Conservation (phyloP, 2,113 vertebrate species). For the Lampris megalopsis region DNA sequence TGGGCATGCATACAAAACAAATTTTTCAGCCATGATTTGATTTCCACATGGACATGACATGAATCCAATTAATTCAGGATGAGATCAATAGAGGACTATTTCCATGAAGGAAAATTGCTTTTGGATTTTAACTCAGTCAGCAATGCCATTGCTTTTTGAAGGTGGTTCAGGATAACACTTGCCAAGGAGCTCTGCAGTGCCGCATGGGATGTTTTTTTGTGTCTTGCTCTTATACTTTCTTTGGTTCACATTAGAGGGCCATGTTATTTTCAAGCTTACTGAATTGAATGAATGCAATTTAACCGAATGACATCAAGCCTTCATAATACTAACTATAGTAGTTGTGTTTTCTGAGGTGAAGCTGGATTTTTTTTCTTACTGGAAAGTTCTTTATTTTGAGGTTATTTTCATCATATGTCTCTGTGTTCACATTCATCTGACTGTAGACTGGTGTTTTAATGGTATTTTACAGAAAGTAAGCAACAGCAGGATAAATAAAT, state of each 20-base stretch:
- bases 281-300: constrained; percentile 15
- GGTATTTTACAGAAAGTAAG: neutral
- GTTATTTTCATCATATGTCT: neutral
- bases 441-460: constrained; percentile 12
- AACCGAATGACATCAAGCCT: too few species aligned
- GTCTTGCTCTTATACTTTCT: constrained; percentile 42
- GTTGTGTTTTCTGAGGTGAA: too few species aligned
- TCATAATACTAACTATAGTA: neutral
- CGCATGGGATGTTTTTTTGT: constrained; percentile 30
- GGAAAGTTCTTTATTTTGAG: neutral
- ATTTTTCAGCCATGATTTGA: constrained; percentile 58
- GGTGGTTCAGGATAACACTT: constrained; percentile 63
- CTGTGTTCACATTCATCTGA: constrained; percentile 1
- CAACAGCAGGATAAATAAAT: neutral
- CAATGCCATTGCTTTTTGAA: constrained; percentile 66
- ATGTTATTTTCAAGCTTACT: constrained; percentile 11
- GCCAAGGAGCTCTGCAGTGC: constrained; percentile 52
- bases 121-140: constrained; percentile 74
- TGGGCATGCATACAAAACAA: constrained; percentile 2
- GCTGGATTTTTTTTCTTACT: neutral
- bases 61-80: constrained; percentile 76
- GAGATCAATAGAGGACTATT: constrained; percentile 77
- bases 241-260: constrained; percentile 27
- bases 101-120: constrained; percentile 77
- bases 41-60: constrained; percentile 69